Conservation (phyloP, 2,797 vertebrate species). For the Chlorospingus semifuscus region DNA sequence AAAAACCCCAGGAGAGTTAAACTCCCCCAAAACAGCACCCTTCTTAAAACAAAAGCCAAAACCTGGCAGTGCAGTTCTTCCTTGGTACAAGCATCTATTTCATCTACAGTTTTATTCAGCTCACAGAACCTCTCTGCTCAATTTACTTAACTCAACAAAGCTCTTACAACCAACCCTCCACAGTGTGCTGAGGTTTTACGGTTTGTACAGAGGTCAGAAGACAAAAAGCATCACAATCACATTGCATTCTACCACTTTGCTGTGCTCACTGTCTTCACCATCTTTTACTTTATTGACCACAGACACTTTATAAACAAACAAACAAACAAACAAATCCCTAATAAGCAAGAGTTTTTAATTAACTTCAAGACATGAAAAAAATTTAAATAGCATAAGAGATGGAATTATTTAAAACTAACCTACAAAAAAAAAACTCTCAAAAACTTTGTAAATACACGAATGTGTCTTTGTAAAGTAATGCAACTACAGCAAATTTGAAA, state of each 20-base stretch:
- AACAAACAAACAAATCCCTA: neutral
- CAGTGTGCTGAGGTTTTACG: neutral
- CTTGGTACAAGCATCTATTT: accelerated
- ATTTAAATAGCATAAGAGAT: neutral
- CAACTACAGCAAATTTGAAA: neutral
- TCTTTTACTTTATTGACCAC: neutral
- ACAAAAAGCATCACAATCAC: neutral
- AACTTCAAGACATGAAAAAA: neutral
- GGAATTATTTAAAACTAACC: neutral
- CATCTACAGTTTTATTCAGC: neutral
- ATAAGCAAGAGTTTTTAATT: neutral
- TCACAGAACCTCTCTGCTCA: neutral
- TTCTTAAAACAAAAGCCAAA: neutral
- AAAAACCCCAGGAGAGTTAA: neutral
- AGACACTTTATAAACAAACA: neutral
- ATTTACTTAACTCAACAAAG: neutral
- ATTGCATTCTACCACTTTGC: neutral
- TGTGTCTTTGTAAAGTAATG: neutral
- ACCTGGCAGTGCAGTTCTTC: neutral
- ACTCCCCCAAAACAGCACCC: accelerated
- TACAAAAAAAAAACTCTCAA: neutral
- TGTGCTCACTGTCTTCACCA: neutral
- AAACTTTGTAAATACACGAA: neutral
- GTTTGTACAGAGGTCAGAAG: neutral
- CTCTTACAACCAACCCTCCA: neutral